Conservation (phyloP, 1,140 invertebrate genomes). For the Diachasma alloeum region DNA sequence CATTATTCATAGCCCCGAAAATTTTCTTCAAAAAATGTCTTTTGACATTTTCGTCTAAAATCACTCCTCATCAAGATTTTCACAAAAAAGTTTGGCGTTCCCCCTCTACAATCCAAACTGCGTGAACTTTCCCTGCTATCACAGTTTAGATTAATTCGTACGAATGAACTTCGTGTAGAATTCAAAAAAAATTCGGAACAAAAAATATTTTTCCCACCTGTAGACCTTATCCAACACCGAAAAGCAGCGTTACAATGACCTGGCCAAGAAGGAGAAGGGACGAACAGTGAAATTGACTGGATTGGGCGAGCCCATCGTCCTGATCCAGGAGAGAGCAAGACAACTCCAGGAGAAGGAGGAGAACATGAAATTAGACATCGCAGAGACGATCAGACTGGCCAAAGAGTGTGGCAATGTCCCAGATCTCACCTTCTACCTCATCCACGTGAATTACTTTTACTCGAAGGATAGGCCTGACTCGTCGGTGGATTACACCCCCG, state of each 20-base stretch:
- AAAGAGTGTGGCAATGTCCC: conserved; percentile 7
- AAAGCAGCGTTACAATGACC: background rate
- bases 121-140: too few relatives aligned
- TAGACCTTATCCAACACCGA: conserved; percentile 5
- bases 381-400: background rate
- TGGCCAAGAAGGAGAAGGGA: conserved; percentile 4
- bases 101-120: too few relatives aligned
- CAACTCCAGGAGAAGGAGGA: background rate
- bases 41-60: too few relatives aligned
- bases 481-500: conserved; percentile 51
- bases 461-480: conserved; percentile 27
- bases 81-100: too few relatives aligned
- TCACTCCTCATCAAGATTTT: too few relatives aligned
- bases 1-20: too few relatives aligned
- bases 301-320: background rate
- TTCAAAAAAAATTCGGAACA: background rate
- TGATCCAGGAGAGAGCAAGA: background rate
- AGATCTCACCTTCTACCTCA: conserved; percentile 53
- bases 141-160: too few relatives aligned
- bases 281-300: background rate
- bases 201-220: background rate
- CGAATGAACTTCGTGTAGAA: too few relatives aligned
- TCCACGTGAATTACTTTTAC: conserved; percentile 62
- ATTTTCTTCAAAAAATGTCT: too few relatives aligned
- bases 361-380: conserved; percentile 9